These are phyloP conservation scores for Anthoscopus minutus DNA, from an alignment of 2,113 vertebrate genomes.

Conservation along the genomic window DNA sequence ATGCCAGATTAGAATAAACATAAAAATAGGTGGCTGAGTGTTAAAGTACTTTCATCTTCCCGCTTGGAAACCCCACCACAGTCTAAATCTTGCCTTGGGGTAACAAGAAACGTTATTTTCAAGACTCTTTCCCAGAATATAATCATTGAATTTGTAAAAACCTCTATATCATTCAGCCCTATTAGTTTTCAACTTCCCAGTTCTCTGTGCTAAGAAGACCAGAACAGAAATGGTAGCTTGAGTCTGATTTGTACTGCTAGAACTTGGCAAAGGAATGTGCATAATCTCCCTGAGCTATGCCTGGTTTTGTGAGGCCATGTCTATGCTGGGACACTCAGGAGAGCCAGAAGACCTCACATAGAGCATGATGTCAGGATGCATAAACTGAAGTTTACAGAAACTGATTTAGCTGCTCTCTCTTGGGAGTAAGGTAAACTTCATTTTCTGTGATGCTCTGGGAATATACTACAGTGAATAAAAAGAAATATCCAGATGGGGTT, in stretches of 20 bases:
- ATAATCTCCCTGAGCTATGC: not conserved
- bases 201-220: not conserved
- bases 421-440: not conserved
- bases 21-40: not conserved
- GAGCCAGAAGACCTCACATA: not conserved
- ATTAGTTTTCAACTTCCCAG: not conserved
- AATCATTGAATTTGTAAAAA: not conserved
- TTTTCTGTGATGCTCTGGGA: not conserved
- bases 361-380: not conserved
- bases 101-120: not conserved
- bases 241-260: not conserved
- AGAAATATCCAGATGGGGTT: not conserved
- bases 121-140: not conserved
- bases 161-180: not conserved
- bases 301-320: not conserved
- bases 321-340: not conserved
- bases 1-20: not conserved
- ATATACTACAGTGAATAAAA: not conserved
- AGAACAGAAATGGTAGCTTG: not conserved
- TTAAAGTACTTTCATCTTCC: not conserved
- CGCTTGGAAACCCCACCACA: not conserved
- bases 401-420: not conserved
- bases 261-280: not conserved
- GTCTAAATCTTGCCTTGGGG: not conserved
- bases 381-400: not conserved